A percentile compares a stretch with the other conserved stretches of the same genome.
Evolutionary conservation across 2,113 vertebrate species (phyloP).

Genomic region (Ptyas mucosa): DNA sequence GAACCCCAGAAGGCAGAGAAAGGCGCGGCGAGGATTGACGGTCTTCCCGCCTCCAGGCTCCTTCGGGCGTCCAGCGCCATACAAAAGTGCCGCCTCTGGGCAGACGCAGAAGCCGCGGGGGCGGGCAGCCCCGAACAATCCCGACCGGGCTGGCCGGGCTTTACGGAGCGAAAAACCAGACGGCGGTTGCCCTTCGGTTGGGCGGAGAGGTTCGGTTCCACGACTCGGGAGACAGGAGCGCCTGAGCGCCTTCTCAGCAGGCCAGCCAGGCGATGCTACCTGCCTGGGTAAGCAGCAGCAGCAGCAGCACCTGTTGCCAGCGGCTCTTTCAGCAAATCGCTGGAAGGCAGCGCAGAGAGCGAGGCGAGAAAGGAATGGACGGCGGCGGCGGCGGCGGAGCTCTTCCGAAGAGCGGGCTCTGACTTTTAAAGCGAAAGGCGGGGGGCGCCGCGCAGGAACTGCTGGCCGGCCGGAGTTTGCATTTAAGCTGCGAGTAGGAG

Average conservation of each 20-base stretch:
- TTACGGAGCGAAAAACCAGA: background rate
- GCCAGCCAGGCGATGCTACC: background rate
- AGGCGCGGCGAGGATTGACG: background rate
- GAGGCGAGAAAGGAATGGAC: background rate
- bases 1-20: background rate
- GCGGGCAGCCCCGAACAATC: background rate
- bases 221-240: background rate
- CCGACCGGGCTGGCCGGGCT: background rate
- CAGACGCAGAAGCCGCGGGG: background rate
- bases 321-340: background rate
- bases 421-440: background rate
- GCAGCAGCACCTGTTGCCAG: background rate
- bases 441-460: background rate
- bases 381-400: background rate
- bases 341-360: background rate
- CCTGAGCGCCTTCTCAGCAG: background rate
- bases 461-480: background rate
- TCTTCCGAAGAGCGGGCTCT: background rate
- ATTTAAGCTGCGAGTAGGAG: background rate
- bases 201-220: background rate
- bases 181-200: background rate
- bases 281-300: background rate
- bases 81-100: background rate
- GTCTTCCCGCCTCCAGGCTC: background rate
- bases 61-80: background rate